Base-by-base conservation (phyloP, 2,888 invertebrate genomes). In the Drosophila rubida region DNA sequence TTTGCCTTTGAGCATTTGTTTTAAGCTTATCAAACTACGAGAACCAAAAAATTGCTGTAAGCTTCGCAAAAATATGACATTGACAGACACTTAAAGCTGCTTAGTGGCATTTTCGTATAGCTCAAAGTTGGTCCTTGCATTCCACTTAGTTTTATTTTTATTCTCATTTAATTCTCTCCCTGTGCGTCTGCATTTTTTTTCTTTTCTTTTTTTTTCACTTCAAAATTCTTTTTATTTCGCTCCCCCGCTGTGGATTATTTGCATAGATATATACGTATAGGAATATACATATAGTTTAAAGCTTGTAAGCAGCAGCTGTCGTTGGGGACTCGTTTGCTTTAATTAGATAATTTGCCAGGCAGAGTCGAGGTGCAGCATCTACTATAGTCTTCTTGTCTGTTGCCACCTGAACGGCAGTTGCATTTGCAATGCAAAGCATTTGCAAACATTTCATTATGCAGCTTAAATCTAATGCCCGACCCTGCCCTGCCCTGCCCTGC, bases 31-130 rank as follows among this genome's bases (percentile, higher is more conserved):
- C 72, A 61, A 23, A 74, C 60, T 63, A 69, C 41, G 50, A 59
- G 59, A 45, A 67, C 61, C 65, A 50, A 69, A 66, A 80, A 78
- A 83, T 49, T 69, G 63, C 55, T 83, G 85, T 80, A 84, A 84
- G 80, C 83, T 75, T 59, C 63, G 53, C 57, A 65, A 74, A 81
- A 80, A 79, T 78, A 69, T 83, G 85, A 80, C 85, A 83, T 79
- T 84, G 85, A 84, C 83, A 79, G 85, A 82, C 85, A 84, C 65
- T 81, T 85, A 83, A 85, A 84, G 85, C 85, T 79, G 83, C 83
- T 85, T 79, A 79, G 80, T 78, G 75, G 66, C 65, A 63, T 67
- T 78, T 70, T 42, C 54, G 45, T 57, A 57, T 64, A 58, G 54
- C 59, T 58, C 25, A 77, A 81, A 83, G 73, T 82, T 81, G 57